A percentile compares a stretch with the other conserved stretches of the same genome.
Conservation (phyloP, 2,797 vertebrate genomes). For the Falco berigora region DNA sequence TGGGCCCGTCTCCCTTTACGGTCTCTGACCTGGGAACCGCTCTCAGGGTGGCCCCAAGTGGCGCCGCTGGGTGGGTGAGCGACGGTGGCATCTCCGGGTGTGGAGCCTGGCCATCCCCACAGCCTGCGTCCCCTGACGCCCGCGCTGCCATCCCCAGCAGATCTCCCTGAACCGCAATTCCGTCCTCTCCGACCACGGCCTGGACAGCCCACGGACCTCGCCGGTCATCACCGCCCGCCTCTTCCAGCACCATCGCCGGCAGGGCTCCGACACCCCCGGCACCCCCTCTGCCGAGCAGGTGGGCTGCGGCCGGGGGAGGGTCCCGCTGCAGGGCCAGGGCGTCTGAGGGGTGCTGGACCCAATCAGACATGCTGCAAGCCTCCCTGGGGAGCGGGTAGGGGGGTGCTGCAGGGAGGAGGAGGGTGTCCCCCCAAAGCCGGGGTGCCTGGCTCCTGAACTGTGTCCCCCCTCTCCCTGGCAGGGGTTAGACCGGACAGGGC, state of each 20-base stretch:
- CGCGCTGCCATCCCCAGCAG: conserved; percentile 25
- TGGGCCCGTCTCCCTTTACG: fast-evolving
- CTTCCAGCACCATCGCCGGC: conserved; percentile 74
- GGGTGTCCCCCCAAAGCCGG: fast-evolving
- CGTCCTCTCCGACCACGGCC: conserved; percentile 63
- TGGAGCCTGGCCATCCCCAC: not conserved
- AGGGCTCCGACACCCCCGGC: conserved; percentile 73
- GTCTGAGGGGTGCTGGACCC: not conserved
- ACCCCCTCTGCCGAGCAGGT: conserved; percentile 71
- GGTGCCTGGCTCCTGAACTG: not conserved
- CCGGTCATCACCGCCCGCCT: conserved; percentile 75
- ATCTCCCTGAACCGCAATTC: conserved; percentile 70
- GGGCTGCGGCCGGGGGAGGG: not conserved
- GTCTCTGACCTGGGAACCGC: not conserved
- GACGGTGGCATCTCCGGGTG: fast-evolving
- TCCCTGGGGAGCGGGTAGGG: not conserved
- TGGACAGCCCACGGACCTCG: conserved; percentile 86
- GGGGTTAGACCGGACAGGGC: conserved; percentile 48
- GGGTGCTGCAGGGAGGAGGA: not conserved
- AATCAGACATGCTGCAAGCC: fast-evolving
- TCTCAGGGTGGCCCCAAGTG: fast-evolving
- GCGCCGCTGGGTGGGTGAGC: not conserved
- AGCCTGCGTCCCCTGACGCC: not conserved
- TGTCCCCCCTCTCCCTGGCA: not conserved
- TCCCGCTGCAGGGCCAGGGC: fast-evolving